Base-by-base conservation (phyloP, 2,797 vertebrate species). In the Morelia viridis region DNA sequence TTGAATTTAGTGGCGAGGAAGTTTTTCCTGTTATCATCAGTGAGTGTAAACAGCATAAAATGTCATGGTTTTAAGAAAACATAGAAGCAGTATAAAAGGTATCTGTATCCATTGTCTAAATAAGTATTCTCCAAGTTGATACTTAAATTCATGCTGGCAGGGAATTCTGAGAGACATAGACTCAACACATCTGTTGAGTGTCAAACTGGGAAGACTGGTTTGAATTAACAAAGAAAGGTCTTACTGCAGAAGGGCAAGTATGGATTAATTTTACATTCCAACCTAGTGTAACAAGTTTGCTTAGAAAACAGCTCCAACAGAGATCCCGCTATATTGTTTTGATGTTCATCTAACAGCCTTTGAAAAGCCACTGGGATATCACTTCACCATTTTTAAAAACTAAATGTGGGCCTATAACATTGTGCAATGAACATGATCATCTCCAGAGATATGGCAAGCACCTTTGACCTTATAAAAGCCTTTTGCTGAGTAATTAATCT, bases 1-100 rank as follows among this genome's bases (percentile, higher is more conserved):
- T 41, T 96, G 92, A 93, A 95, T 91, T 94, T 91, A 64, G 31
- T 15, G 86, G 83, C 61, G 11, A 15, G 85, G 87, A 95, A 95
- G 95, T 91, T 95, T 94, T 71, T 35, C 76, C 71, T 17, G 1
- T 53, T 11, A 3, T 64, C 89, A 91, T 90, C 91, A 15, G 41
- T 58, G 35, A 28, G 53, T 87, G 61, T 62, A 84, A 90, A 68
- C 28, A 57, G 19, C 24, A 86, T 68, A 57, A 85, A 46, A 28
- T 1, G 7, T 12, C 84, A 28, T 26, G 60, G 17, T 13, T 90
- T 92, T 92, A 83, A 90, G 12, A 65, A 94, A 76, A 50, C 9
- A 83, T 88, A 26, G 92, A 91, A 46, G 65, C 13, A 87, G n/a
- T 11, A 31, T n/a, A 61, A 46, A 41, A 65, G 88, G 12, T 50